Evolutionary conservation across 1,140 invertebrate species (phyloP), one percentile per base, ranked within the genome.

Genomic region (Aphelinus certus): DNA sequence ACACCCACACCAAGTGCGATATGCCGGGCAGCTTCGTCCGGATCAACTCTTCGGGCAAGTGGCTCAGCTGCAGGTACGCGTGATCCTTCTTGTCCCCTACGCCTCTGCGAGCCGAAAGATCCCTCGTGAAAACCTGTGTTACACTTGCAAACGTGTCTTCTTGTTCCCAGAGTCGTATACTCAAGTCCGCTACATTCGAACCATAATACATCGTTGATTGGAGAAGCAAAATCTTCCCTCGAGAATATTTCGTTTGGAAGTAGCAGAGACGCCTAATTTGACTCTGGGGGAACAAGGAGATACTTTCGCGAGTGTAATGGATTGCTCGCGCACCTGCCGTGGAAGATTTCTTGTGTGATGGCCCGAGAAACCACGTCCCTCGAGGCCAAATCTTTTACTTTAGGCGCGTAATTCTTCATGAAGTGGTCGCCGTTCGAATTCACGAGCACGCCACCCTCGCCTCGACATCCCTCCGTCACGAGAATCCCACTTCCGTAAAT

Each of bases 341-440:
- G 95, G 77, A 93, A 87, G 78, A 96, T 95, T 88, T 96, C 95
- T 70, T 95, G 90, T 1, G 94, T 95, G 88, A 95, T 95, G 7
- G 95, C 90, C 45, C 95, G 86, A 1, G 94, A 95, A 0, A 96
- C 95, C 42, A 96, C 92, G 84, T 97, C 95, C 58, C 95, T 88
- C 0, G 94, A 95, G 2, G 95, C 95, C 9, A 96, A 87, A 90
- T 96, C 95, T 85, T 96, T 96, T 10, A 95, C 95, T 69, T 91
- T 92, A 0, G 95, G 95, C 0, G 95, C 95, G 84, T 96, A 95
- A 69, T 92, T 87, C 82, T 96, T 94, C 95, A 96, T 96, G 80
- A 95, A 96, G 51, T 93, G 88, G 85, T 96, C 94, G 42, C 94
- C 95, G 79, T 94, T 84, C n/a, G 91, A 91, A 84, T 96, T 96